phyloP scores from a whole-genome alignment of 2,888 invertebrate species.

The Pachydiplax longipennis region DNA sequence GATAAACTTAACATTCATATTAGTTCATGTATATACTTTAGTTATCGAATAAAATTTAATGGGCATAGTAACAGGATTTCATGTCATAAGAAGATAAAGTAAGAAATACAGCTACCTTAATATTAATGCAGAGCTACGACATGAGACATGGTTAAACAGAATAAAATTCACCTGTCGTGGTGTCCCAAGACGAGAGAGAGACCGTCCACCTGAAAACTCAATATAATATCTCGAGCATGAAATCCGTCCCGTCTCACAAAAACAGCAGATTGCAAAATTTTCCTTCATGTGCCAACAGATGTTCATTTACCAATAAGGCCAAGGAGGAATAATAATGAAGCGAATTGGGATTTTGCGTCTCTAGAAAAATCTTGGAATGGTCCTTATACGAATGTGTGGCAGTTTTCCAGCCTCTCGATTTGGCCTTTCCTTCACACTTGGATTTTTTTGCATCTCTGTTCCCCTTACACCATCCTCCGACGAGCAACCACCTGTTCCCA shows the following conservation, averaged over 20 bases:
- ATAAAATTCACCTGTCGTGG: too few species aligned
- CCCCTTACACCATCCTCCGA: background rate
- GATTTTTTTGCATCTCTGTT: constrained; percentile 25
- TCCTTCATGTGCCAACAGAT: background rate
- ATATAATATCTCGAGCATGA: background rate
- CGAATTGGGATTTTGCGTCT: background rate
- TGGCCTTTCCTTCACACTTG: constrained; percentile 34
- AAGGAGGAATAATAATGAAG: constrained; percentile 23
- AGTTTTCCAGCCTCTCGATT: background rate
- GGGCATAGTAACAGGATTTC: too few species aligned
- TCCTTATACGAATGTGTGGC: constrained; percentile 13
- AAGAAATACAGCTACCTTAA: too few species aligned
- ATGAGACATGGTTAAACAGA: too few species aligned
- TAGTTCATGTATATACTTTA: too few species aligned
- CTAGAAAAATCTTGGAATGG: background rate
- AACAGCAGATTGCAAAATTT: background rate
- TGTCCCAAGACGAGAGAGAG: too few species aligned
- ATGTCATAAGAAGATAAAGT: too few species aligned
- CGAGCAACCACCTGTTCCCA: constrained; percentile 6
- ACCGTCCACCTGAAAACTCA: too few species aligned
- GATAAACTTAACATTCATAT: too few species aligned
- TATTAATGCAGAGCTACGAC: too few species aligned
- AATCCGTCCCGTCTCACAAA: background rate
- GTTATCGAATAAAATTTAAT: too few species aligned
- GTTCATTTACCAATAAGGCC: constrained; percentile 10